Conservation (phyloP, 2,888 invertebrate species). For the Hirtodrosophila cameraria region DNA sequence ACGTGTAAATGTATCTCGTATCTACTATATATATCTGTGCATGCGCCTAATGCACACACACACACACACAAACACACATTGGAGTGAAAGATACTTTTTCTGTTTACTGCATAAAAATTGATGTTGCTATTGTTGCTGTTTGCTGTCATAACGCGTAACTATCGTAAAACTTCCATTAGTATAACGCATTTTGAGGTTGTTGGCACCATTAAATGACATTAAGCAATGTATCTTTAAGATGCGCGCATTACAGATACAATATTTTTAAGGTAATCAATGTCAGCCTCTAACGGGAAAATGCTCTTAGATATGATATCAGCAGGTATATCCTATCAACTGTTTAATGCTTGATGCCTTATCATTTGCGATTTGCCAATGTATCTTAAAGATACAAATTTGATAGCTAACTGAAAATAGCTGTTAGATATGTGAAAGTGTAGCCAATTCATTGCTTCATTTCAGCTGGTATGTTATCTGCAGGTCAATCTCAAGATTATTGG, state of each 20-base stretch:
- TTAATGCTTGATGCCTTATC: no score
- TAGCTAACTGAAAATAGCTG: no score
- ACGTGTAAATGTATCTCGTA: conserved; percentile 35
- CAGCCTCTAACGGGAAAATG: background rate
- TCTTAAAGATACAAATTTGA: no score
- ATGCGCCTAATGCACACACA: conserved; percentile 52
- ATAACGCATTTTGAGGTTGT: conserved; percentile 19
- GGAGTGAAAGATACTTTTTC: conserved; percentile 53
- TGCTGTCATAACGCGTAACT: conserved; percentile 54
- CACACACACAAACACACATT: no score
- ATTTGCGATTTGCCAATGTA: no score
- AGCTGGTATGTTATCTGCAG: no score
- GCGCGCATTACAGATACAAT: conserved; percentile 12
- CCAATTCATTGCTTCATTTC: no score
- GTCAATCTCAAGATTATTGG: no score
- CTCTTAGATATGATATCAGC: conserved; percentile 11
- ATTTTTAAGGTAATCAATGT: conserved; percentile 12
- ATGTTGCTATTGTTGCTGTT: conserved; percentile 27
- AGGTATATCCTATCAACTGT: background rate
- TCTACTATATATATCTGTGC: conserved; percentile 25
- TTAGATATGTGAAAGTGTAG: no score
- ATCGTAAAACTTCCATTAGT: conserved; percentile 77
- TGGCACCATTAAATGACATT: background rate
- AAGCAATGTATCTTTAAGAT: conserved; percentile 29
- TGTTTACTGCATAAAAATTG: conserved; percentile 49